These are phyloP conservation scores for rat (Rattus norvegicus) DNA, from an alignment of 2,113 vertebrate genomes.

Conservation along the genomic window GRCr8 NC_086019.1:52412501-52413000, in stretches of 20 bases:
- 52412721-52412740: not conserved
- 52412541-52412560: too few relatives aligned
- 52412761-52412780: not conserved
- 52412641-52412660: not conserved
- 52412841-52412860: not conserved
- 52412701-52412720: too few relatives aligned
- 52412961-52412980: not conserved
- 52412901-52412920: not conserved
- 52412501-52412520: too few relatives aligned
- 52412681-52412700: too few relatives aligned
- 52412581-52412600: not conserved
- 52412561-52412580: not conserved
- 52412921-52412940: not conserved
- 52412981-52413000: not conserved
- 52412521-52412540: too few relatives aligned
- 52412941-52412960: not conserved
- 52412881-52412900: not conserved
- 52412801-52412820: not conserved
- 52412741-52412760: not conserved
- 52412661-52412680: not conserved
- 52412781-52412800: not conserved
- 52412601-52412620: not conserved
- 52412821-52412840: not conserved
- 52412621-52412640: not conserved
- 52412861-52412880: not conserved